Conservation (phyloP, 2,113 vertebrate species). For the Catharus minimus region DNA sequence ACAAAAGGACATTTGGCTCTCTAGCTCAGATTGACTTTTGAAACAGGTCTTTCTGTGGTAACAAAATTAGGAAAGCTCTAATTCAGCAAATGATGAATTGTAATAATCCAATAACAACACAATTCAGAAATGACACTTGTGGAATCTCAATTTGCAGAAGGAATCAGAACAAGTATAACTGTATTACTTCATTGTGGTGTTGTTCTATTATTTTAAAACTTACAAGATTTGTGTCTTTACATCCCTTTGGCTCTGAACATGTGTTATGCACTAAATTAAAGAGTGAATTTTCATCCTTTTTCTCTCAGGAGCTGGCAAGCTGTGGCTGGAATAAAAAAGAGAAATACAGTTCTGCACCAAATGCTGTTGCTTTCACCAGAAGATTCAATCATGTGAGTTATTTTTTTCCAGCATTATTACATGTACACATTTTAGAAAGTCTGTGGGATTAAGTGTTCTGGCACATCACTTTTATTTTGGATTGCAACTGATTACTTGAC, state of each 20-base stretch:
- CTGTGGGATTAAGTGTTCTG: constrained; percentile 3
- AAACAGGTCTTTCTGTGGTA: background rate
- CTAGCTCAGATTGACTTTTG: background rate
- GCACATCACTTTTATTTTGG: background rate
- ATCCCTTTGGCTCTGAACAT: background rate
- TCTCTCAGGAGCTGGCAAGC: constrained; percentile 92
- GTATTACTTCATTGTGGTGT: background rate
- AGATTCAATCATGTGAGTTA: constrained; percentile 96
- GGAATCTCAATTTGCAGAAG: background rate
- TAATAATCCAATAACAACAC: background rate
- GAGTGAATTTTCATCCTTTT: background rate
- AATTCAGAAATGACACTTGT: background rate
- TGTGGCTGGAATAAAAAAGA: constrained; percentile 99
- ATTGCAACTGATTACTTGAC: background rate
- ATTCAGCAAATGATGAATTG: background rate
- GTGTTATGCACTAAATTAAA: background rate
- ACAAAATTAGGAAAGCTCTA: background rate
- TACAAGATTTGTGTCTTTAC: background rate
- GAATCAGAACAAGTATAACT: background rate
- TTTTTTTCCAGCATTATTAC: background rate
- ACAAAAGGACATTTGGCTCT: background rate
- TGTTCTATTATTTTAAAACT: background rate
- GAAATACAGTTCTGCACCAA: constrained; percentile 96
- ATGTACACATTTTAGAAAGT: background rate
- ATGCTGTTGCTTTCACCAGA: constrained; percentile 97